Evolutionary conservation across 2,113 vertebrate species (phyloP).

Genomic region (Drymodes brunneopygia): DNA sequence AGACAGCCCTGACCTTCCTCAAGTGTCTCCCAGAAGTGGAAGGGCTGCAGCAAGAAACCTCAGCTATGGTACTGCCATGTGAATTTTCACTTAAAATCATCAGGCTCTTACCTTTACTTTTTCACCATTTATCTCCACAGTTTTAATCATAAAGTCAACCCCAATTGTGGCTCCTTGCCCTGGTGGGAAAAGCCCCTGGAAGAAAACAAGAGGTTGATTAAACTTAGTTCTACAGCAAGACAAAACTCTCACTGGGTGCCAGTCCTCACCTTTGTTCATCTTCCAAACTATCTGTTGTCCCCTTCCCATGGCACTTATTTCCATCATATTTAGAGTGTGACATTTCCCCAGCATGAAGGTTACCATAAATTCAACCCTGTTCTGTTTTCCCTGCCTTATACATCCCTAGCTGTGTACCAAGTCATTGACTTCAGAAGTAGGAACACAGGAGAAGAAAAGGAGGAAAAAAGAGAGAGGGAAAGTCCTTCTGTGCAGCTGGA

Average conservation of each 20-base stretch:
- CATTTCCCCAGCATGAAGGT: neutral
- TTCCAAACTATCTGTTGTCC: neutral
- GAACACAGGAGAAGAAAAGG: neutral
- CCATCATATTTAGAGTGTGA: neutral
- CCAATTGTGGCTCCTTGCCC: constrained; percentile 98
- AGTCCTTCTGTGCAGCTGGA: neutral
- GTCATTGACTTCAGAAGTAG: neutral
- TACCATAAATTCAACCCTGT: neutral
- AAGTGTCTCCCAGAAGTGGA: neutral
- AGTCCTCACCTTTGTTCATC: neutral
- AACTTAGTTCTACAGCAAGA: neutral
- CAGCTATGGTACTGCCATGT: neutral
- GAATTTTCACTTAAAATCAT: neutral
- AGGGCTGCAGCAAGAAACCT: neutral
- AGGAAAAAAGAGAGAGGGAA: neutral
- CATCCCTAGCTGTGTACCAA: neutral
- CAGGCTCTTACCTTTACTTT: constrained; percentile 90
- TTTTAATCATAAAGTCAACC: constrained; percentile 99
- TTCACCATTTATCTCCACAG: constrained; percentile 96
- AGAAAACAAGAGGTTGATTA: constrained; percentile 13
- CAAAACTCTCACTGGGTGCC: neutral
- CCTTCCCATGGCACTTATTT: neutral
- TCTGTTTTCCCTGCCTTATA: neutral
- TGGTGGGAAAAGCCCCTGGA: constrained; percentile 95
- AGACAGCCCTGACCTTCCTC: neutral